These are phyloP conservation scores for Pangasius sanitwongsei DNA, from an alignment of 2,797 vertebrate genomes.

Conservation along the genomic window DNA sequence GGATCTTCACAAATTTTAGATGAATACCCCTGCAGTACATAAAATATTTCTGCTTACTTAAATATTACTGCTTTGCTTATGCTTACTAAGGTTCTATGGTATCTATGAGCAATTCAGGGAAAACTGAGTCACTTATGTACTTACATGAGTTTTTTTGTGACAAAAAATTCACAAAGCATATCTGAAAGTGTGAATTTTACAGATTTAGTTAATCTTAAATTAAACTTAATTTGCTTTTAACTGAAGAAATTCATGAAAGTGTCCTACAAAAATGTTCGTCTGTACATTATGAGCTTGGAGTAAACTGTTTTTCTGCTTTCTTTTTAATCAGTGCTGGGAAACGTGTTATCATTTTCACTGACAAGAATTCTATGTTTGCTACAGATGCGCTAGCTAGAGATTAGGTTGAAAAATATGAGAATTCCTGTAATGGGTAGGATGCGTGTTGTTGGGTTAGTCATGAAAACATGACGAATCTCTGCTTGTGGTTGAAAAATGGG, in stretches of 20 bases:
- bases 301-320: background rate
- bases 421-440: background rate
- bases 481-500: background rate
- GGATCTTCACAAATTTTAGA: background rate
- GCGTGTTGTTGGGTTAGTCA: background rate
- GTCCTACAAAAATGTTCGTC: background rate
- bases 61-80: background rate
- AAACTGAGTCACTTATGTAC: background rate
- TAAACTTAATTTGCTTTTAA: background rate
- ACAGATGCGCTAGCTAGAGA: background rate
- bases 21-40: background rate
- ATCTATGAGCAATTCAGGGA: background rate
- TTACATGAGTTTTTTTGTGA: background rate
- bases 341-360: too few relatives aligned
- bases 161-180: background rate
- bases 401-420: background rate
- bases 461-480: background rate
- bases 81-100: background rate
- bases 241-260: background rate
- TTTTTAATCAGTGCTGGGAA: background rate
- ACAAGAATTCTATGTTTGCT: too few relatives aligned
- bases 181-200: background rate
- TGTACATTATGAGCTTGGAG: background rate
- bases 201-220: background rate
- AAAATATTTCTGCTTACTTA: background rate